Evolutionary conservation across 2,113 vertebrate species (phyloP), one percentile per base, ranked within the genome.

Genomic region (Hydropotes inermis): DNA sequence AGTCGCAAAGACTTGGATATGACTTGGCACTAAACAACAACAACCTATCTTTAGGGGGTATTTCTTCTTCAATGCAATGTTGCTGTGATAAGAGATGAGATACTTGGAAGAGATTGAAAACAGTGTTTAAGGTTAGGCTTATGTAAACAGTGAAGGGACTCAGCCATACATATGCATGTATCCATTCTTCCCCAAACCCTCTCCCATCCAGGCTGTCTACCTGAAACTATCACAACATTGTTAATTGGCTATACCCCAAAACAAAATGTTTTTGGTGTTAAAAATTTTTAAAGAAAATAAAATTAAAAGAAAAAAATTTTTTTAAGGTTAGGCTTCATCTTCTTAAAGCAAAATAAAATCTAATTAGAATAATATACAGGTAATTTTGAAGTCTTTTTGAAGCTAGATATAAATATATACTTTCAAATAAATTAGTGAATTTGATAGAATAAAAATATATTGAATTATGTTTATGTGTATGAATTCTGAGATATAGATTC

Each of bases 381-480:
- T 12, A 82, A 33, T 5, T 55, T 5, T 45, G 45, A 81, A 58
- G 39, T 54, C 28, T 81, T 86, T 87, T 87, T 4, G 27, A 76
- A 88, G 50, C 17, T 27, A n/a, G 27, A 60, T 6, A 43, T 13
- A 82, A 85, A 97, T 54, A 7, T 6, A 47, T 47, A 27, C 7
- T 95, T 79, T 89, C 19, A 33, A 67, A 10, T 36, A 58, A 67
- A 78, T 36, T 21, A n/a, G 14, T 39, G n/a, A 21, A 47, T 85
- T 50, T 82, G 30, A 33, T 61, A 33, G 54, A 58, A 74, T 79
- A 25, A 28, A 87, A 52, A 8, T 30, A 52, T 74, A 23, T 93
- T 93, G 74, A 95, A 94, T 93, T 96, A 95, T 95, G 1, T 95
- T 25, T 30, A 6, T 45, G 4, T 91, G 96, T 97, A 83, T 92